phyloP scores from a whole-genome alignment of 2,797 vertebrate genomes.

The Etheostoma perlongum region DNA sequence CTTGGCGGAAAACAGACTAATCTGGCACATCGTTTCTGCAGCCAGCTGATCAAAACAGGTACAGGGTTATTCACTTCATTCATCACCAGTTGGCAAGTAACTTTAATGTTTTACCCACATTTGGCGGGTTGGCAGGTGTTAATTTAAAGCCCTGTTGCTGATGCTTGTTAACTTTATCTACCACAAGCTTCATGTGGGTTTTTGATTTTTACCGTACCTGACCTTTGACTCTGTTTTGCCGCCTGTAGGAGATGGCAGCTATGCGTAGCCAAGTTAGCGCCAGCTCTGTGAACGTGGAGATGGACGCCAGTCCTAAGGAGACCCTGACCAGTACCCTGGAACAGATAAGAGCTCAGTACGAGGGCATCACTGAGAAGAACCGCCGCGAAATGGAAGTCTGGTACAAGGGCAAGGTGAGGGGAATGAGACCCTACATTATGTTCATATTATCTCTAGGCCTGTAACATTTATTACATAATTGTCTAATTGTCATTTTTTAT shows the following conservation, averaged over 20 bases:
- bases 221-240: not conserved
- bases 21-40: too few relatives aligned
- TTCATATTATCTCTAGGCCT: not conserved
- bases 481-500: too few relatives aligned
- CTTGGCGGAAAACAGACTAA: too few relatives aligned
- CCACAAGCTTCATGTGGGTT: not conserved
- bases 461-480: too few relatives aligned
- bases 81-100: too few relatives aligned
- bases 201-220: not conserved
- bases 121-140: not conserved
- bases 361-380: constrained; percentile 77
- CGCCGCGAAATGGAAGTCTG: constrained; percentile 78
- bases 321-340: constrained; percentile 62
- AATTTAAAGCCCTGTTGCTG: not conserved
- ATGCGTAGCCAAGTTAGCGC: constrained; percentile 40
- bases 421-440: not conserved
- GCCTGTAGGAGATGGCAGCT: constrained; percentile 74
- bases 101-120: too few relatives aligned
- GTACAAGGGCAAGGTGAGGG: constrained; percentile 84
- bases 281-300: constrained; percentile 81
- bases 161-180: not conserved
- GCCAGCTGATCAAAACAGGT: too few relatives aligned
- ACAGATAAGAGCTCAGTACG: constrained; percentile 78
- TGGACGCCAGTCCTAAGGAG: constrained; percentile 75
- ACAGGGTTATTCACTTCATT: too few relatives aligned